These are phyloP conservation scores for Blennius ocellaris DNA, from an alignment of 2,113 vertebrate genomes.

Conservation along the genomic window DNA sequence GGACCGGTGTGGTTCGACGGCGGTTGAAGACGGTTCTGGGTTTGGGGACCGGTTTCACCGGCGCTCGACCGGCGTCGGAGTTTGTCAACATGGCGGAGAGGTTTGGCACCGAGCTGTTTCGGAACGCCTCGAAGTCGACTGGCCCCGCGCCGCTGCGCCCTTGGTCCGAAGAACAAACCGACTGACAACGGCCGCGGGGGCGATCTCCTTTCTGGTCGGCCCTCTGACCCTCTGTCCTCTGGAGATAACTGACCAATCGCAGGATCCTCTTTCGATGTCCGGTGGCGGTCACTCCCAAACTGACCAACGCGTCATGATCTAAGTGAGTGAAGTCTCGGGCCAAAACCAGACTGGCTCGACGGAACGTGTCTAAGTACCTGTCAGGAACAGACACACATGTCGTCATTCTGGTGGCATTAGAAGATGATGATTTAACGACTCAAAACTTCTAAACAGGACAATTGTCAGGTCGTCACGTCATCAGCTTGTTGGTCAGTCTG, in stretches of 20 bases:
- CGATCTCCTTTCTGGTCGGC: conserved; percentile 45
- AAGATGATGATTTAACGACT: too few species aligned
- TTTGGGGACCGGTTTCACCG: conserved; percentile 89
- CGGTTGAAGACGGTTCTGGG: conserved; percentile 93
- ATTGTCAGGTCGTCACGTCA: too few species aligned
- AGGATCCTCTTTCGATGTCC: conserved; percentile 97
- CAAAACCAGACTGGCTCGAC: conserved; percentile 84
- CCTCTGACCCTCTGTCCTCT: conserved; percentile 41
- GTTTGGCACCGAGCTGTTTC: conserved; percentile 68
- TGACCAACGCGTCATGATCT: conserved; percentile 85
- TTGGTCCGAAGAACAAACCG: too few species aligned
- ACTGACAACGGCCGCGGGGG: conserved; percentile 40
- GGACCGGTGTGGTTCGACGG: conserved; percentile 59
- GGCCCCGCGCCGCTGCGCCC: neutral
- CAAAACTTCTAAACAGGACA: too few species aligned
- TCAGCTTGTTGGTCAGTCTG: too few species aligned
- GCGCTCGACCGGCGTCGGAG: conserved; percentile 1
- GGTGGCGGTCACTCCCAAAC: conserved; percentile 90
- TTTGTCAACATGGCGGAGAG: conserved; percentile 61
- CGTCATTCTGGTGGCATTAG: too few species aligned
- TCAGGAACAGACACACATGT: neutral
- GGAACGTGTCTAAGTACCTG: conserved; percentile 89
- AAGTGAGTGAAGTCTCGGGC: conserved; percentile 85
- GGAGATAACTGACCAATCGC: conserved; percentile 80
- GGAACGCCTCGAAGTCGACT: conserved; percentile 46